Conservation (phyloP, 2,888 invertebrate species). For the Endotricha flammealis region DNA sequence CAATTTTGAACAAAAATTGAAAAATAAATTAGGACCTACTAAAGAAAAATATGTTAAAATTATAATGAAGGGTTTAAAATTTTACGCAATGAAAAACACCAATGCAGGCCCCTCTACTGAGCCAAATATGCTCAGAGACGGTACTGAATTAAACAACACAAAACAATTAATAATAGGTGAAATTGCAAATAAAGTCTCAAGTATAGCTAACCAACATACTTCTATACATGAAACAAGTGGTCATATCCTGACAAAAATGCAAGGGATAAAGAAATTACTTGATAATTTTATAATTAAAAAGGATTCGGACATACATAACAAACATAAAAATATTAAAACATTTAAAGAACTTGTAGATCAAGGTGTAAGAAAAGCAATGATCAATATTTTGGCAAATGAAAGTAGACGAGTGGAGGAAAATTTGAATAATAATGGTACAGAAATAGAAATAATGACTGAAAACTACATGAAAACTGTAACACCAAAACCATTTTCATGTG, state of each 20-base stretch:
- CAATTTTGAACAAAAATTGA: constrained; percentile 35
- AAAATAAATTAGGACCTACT: constrained; percentile 27
- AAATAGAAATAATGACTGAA: constrained; percentile 3
- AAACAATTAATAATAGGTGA: too few relatives aligned
- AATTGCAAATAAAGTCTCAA: too few relatives aligned
- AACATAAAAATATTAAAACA: constrained; percentile 26
- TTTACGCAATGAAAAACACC: constrained; percentile 21
- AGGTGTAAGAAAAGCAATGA: constrained; percentile 26
- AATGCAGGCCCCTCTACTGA: neutral
- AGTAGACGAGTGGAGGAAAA: constrained; percentile 16
- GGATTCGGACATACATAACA: constrained; percentile 16
- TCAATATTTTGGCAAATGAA: constrained; percentile 14
- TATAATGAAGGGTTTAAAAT: constrained; percentile 47
- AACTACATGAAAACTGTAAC: constrained; percentile 6
- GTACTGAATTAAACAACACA: too few relatives aligned
- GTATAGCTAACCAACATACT: too few relatives aligned
- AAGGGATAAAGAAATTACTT: too few relatives aligned
- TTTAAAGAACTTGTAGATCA: constrained; percentile 30
- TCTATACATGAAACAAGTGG: too few relatives aligned
- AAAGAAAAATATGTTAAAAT: constrained; percentile 39
- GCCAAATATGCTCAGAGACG: neutral
- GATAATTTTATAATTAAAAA: too few relatives aligned
- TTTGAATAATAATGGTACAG: constrained; percentile 1
- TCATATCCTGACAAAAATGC: too few relatives aligned
- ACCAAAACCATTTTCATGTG: constrained; percentile 22